Base-by-base conservation (phyloP, 1,140 invertebrate species). In the Drosophila nasuta region DNA sequence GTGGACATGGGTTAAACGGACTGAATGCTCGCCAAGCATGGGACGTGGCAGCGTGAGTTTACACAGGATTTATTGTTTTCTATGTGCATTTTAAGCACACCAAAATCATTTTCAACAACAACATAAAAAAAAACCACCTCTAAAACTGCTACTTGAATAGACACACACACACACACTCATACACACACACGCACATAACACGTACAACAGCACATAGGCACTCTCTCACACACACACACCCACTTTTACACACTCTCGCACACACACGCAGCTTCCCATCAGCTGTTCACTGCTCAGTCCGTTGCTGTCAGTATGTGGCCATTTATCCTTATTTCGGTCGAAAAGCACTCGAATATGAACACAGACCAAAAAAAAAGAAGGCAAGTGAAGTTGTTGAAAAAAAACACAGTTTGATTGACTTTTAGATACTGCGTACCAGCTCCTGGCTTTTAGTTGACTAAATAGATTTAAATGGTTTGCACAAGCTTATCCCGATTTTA, bases 301-400 rank as follows among this genome's bases (percentile, higher is more conserved):
- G 66, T 6, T 13, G n/a, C 30, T 54, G 51, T 75, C 13, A 49
- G 15, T 10, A 7, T n/a, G 15, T 17, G 68, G 75, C 79, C 67
- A 87, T 87, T 86, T 82, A 82, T 87, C 68, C 72, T 74, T 77
- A 87, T 79, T 79, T 82, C 58, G 52, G 43, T 66, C 25, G 49
- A 62, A 85, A 74, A 64, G 52, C 70, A 48, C 8, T 51, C n/a
- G 41, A 49, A 65, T 43, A 41, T 58, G 25, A 25, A 38, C 33
- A 49, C 8, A 15, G 11, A 25, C 20, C 20, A 25, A 25, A 25
- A 25, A 25, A 25, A 41, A 68, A 30, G 54, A 38, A 45, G 35
- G 5, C 28, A 60, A 17, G 10, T 45, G 20, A 5, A 35, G 8
- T 17, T 30, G 35, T 30, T 25, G 7, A 5, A 8, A 33, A 2